Evolutionary conservation across 2,797 vertebrate genomes (phyloP), one percentile per base, ranked within the genome.

Genomic region (Enteromius treurensis): DNA sequence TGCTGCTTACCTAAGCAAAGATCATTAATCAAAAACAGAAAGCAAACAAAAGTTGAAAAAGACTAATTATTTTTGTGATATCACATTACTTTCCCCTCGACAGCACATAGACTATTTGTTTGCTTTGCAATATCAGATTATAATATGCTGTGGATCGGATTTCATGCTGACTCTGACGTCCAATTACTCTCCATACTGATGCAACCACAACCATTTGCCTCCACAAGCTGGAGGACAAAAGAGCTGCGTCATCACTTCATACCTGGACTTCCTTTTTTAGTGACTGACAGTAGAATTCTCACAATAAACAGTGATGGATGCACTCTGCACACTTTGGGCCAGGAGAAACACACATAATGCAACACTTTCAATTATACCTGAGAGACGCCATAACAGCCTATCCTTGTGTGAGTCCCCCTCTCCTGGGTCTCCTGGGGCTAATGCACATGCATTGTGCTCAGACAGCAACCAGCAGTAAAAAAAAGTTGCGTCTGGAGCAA

Each of bases 401-500:
- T 26, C 32, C 15, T 73, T 62, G 21, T 23, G 26, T n/a, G 65
- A 55, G n/a, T 69, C 65, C 96, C 93, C 98, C 97, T 97, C 96
- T n/a, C n/a, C n/a, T n/a, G n/a, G 98, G 0, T 75, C 96, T 95
- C 0, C 95, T 96, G 87, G 96, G 92, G 19, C 96, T 93, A 0
- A 91, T 92, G 4, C 70, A 95, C 88, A 0, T 92, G 95, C 0
- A 97, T 96, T 81, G 96, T 97, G 88, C 90, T 93, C 95, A 17
- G 98, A 97, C 75, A 98, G 91, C 49, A 97, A 96, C 97, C 97
- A 97, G 94, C 97, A n/a, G n/a, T n/a, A n/a, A 47, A 1, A 84
- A 49, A 80, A 42, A 67, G 11, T 49, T 13, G n/a, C 67, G 80
- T 75, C 80, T 67, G 60, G 49, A 76, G 64, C 32, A 55, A 76